phyloP scores from a whole-genome alignment of 2,797 vertebrate species.

The Mycteria americana region DNA sequence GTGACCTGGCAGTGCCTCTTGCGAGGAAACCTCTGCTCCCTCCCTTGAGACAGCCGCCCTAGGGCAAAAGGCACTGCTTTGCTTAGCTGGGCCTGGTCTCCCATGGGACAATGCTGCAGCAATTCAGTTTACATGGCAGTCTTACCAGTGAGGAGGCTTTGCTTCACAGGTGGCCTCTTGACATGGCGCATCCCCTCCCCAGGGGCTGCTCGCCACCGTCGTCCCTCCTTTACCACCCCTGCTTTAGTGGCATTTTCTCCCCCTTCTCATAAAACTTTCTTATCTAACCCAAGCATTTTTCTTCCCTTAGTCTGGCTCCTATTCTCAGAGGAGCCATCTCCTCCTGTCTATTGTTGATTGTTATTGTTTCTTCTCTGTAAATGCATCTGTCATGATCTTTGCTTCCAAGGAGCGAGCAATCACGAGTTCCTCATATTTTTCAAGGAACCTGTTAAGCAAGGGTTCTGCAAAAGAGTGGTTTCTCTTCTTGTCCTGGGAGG shows the following conservation, averaged over 20 bases:
- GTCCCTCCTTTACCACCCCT: neutral
- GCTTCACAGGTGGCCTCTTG: neutral
- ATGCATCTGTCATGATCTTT: neutral
- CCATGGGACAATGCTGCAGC: neutral
- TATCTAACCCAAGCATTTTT: neutral
- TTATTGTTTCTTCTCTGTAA: slow-evolving; percentile 23
- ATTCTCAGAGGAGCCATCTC: neutral
- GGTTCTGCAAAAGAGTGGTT: neutral
- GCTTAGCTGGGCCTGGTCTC: neutral
- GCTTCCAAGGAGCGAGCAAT: neutral
- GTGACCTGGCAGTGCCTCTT: neutral
- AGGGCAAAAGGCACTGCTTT: neutral
- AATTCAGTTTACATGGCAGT: neutral
- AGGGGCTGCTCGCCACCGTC: neutral
- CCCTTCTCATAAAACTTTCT: neutral
- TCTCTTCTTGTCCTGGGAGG: neutral
- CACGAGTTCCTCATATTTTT: neutral
- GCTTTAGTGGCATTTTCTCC: neutral
- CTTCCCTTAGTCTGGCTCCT: neutral
- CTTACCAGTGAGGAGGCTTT: neutral
- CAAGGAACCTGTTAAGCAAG: neutral
- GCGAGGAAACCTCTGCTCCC: neutral
- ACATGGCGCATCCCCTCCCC: neutral
- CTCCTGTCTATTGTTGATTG: neutral
- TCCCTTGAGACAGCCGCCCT: neutral